Conservation (phyloP, 2,797 vertebrate genomes). For the Sebastes variabilis region DNA sequence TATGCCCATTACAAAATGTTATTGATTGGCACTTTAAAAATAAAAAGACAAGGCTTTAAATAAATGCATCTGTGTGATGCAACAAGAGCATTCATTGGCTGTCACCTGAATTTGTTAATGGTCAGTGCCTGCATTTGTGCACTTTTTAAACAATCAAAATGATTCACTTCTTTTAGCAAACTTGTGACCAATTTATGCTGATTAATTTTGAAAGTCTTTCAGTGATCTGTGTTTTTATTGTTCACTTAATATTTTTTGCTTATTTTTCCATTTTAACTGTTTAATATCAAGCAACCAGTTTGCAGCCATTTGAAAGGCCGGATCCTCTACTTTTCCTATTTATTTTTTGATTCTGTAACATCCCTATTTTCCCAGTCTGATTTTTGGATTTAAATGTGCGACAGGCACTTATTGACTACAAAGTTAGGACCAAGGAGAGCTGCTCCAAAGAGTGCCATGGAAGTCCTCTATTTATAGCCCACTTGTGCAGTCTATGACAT, state of each 20-base stretch:
- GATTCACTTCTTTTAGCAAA: neutral
- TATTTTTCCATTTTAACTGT: neutral
- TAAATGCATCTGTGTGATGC: neutral
- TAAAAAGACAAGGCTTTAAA: too few relatives aligned
- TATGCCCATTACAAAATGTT: neutral
- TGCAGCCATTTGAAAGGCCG: neutral
- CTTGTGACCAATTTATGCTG: neutral
- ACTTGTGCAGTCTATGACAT: conserved; percentile 75
- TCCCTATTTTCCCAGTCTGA: neutral
- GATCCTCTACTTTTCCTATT: neutral
- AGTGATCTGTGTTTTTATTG: neutral
- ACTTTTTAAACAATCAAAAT: neutral
- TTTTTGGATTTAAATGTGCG: neutral
- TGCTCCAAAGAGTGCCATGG: conserved; percentile 39
- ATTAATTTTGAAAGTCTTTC: neutral
- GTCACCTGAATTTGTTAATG: neutral
- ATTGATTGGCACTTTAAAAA: neutral
- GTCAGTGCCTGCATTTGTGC: neutral
- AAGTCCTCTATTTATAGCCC: conserved; percentile 78
- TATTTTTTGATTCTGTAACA: neutral
- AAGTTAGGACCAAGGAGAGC: neutral
- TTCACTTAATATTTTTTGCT: neutral
- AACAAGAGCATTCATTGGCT: neutral
- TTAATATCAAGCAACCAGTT: neutral
- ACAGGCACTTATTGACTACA: neutral